Base-by-base conservation (phyloP, 2,113 vertebrate species). In the Cairina moschata region DNA sequence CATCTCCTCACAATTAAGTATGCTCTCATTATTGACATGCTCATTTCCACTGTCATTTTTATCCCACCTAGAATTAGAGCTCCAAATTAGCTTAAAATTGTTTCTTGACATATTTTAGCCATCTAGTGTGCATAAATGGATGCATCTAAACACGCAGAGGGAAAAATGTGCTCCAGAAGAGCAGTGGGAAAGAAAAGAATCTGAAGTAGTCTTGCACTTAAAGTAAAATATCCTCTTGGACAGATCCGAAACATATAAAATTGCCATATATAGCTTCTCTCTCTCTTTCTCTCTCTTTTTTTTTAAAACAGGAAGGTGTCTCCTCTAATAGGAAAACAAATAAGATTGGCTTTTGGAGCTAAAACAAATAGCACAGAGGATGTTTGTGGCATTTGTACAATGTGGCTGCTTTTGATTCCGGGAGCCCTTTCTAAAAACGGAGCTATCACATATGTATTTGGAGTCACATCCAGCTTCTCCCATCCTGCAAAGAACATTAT, bases 1-100 rank as follows among this genome's bases (percentile, higher is more conserved):
- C 95, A 97, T 96, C 71, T 85, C 58, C 73, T 93, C 91, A 89
- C 78, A 87, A 59, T 90, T 92, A 85, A 94, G 68, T 91, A 83
- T 83, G 56, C 68, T 90, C 83, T 94, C 93, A 95, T 95, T 88
- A 87, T 77, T 93, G 91, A 93, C 90, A 84, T 88, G 63, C 81
- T 95, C 93, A 95, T 95, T 90, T 96, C 85, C 95, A 88, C 95
- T 92, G 52, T 89, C 95, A 96, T 95, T 91, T 95, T 88, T 83
- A 75, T 91, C 62, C 2, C 75, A 83, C 88, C 26, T 88, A 96
- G 83, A 48, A 58, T 18, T 29, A 79, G 75, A 90, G 69, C 80
- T 96, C 93, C 87, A 91, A 68, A 94, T 91, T 73, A 85, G 74
- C 13, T 4, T 94, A 58, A 88, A 92, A 93, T 76, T 88, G 50